Evolutionary conservation across 2,888 invertebrate genomes (phyloP), one percentile per base, ranked within the genome.

Genomic region (Spilarctia lutea): DNA sequence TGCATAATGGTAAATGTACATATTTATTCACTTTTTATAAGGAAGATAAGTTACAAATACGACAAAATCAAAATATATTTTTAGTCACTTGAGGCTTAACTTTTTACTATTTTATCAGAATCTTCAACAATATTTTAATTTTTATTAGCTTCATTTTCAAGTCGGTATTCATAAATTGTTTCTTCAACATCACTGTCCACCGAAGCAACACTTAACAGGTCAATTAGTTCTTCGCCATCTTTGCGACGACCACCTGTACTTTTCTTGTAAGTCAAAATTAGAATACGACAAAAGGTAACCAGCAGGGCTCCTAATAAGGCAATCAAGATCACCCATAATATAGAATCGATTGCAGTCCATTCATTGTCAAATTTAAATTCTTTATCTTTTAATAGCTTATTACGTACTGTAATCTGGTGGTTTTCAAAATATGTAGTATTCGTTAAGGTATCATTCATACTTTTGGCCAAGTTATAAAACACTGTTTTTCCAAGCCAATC

Each of bases 401-500:
- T 83, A 72, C 65, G 66, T 35, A 80, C 75, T 65, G 71, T 67
- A 79, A 76, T 72, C 63, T 75, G 74, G 42, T 81, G 76, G 27
- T 75, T 56, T 30, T 83, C 75, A 65, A 65, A 76, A 73, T 81
- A 86, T 39, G 76, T 78, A 33, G 87, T 83, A 74, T 86, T 73
- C 18, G 39, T 81, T 39, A 91, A 71, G 52, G 91, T 81, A 6
- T 90, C 87, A 77, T 94, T 91, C 13, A 96, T 87, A 81, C 97
- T 96, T 73, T 92, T 88, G 7, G 96, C 94, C 45, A 97, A 87
- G 80, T 96, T 93, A 65, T 94, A 92, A 85, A 97, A 97, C 1
- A 96, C 96, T 0, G 96, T 94, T 76, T 91, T 94, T 16, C 96
- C 96, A 1, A 97, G 86, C 97, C 97, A 97, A 81, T 96, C 95